Percentiles rank a stretch among this genome's conserved stretches.
Conservation (phyloP, 2,888 invertebrate species). For the Hypselothyrea guttata region DNA sequence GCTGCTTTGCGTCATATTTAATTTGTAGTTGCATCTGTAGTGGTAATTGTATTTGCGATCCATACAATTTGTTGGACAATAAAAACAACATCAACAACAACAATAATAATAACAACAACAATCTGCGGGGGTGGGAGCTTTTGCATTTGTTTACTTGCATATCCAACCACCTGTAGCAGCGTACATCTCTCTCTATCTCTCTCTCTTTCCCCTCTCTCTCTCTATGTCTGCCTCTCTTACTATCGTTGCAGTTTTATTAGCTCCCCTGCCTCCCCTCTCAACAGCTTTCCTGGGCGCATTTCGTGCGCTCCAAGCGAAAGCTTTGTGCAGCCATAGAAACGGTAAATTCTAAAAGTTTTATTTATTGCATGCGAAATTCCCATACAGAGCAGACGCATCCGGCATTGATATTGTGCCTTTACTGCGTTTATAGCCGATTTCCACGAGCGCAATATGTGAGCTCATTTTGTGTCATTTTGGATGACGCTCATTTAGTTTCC, state of each 20-base stretch:
- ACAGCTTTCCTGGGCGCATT: too few relatives aligned
- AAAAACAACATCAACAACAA: slow-evolving; percentile 16
- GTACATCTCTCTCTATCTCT: too few relatives aligned
- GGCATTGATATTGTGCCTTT: too few relatives aligned
- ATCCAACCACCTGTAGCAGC: slow-evolving; percentile 39
- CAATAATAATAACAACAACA: slow-evolving; percentile 8
- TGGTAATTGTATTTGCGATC: slow-evolving; percentile 20
- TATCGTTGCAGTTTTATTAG: slow-evolving; percentile 15
- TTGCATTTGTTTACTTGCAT: slow-evolving; percentile 30
- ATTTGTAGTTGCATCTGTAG: slow-evolving; percentile 11
- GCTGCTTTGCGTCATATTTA: slow-evolving; percentile 31
- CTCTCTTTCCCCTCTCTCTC: too few relatives aligned
- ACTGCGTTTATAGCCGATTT: too few relatives aligned
- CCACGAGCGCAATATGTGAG: too few relatives aligned
- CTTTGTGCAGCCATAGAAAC: slow-evolving; percentile 10
- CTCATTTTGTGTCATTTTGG: too few relatives aligned
- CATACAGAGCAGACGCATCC: neutral
- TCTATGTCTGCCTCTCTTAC: too few relatives aligned
- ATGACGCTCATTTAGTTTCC: too few relatives aligned
- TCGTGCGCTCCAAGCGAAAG: slow-evolving; percentile 22
- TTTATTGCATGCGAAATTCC: slow-evolving; percentile 7
- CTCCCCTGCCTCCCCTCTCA: slow-evolving; percentile 31
- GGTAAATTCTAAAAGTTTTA: slow-evolving; percentile 9
- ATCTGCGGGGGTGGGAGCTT: slow-evolving; percentile 22
- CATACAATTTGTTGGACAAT: slow-evolving; percentile 11